Conservation (phyloP, 2,797 vertebrate genomes). For the Harpagifer antarcticus region DNA sequence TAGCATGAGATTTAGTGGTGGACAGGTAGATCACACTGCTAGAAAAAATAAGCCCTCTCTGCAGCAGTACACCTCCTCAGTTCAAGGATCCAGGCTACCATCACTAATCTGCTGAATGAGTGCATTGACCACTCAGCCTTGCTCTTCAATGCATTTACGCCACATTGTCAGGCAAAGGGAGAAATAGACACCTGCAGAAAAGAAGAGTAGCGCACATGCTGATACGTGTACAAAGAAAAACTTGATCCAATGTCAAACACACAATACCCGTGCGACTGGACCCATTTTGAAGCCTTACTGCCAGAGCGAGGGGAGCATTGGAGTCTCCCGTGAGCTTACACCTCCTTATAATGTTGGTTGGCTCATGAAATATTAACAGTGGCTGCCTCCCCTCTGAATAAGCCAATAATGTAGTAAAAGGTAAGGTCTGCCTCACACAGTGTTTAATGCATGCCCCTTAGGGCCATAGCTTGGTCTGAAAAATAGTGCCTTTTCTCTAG, state of each 20-base stretch:
- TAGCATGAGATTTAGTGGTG: slow-evolving; percentile 56
- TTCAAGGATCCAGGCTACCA: slow-evolving; percentile 55
- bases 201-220: slow-evolving; percentile 18
- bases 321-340: slow-evolving; percentile 67
- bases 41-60: slow-evolving; percentile 43
- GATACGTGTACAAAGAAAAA: slow-evolving; percentile 24
- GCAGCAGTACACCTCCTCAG: slow-evolving; percentile 50
- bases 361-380: slow-evolving; percentile 80
- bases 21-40: slow-evolving; percentile 50
- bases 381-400: slow-evolving; percentile 72
- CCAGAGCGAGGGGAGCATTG: slow-evolving; percentile 34
- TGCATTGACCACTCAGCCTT: slow-evolving; percentile 59
- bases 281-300: slow-evolving; percentile 52
- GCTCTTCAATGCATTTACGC: slow-evolving; percentile 45
- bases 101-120: slow-evolving; percentile 69
- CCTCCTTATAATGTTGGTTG: slow-evolving; percentile 71
- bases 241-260: slow-evolving; percentile 36
- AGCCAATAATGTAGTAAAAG: slow-evolving; percentile 77
- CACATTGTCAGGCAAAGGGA: slow-evolving; percentile 30
- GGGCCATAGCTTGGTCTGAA: slow-evolving; percentile 60
- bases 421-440: slow-evolving; percentile 73
- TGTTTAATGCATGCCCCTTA: slow-evolving; percentile 77
- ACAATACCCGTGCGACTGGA: slow-evolving; percentile 38
- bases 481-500: slow-evolving; percentile 52
- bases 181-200: slow-evolving; percentile 21